phyloP scores from a whole-genome alignment of 2,888 invertebrate species.

The Agrenia bidenticulata region DNA sequence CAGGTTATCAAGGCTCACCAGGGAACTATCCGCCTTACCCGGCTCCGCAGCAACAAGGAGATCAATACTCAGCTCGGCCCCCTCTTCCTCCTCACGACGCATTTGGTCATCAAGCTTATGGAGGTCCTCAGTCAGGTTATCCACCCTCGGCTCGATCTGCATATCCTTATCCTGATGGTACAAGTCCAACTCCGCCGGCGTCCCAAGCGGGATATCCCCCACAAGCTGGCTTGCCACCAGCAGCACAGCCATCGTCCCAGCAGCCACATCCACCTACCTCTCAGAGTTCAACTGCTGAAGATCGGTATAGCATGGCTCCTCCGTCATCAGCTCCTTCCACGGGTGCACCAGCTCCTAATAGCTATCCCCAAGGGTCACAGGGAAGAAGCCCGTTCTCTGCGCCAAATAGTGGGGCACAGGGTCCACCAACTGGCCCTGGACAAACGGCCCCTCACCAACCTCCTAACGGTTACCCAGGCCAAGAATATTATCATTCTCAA shows the following conservation, averaged over 20 bases:
- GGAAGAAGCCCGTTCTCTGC: constrained; percentile 49
- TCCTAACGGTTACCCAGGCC: constrained; percentile 54
- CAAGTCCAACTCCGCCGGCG: constrained; percentile 26
- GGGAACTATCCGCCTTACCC: constrained; percentile 60
- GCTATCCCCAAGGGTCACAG: background rate
- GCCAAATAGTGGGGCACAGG: constrained; percentile 36
- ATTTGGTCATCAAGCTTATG: constrained; percentile 34
- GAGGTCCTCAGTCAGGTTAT: constrained; percentile 56
- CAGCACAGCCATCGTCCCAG: constrained; percentile 49
- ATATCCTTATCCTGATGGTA: constrained; percentile 16
- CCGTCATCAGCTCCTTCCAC: constrained; percentile 31
- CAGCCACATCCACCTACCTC: constrained; percentile 53
- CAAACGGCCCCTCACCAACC: constrained; percentile 38
- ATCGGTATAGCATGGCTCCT: constrained; percentile 37
- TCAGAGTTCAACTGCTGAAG: constrained; percentile 35
- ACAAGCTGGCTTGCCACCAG: constrained; percentile 47
- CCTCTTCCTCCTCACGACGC: constrained; percentile 52
- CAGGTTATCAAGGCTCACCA: constrained; percentile 58
- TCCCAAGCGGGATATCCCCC: constrained; percentile 18
- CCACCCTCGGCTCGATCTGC: constrained; percentile 54
- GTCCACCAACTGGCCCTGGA: constrained; percentile 58
- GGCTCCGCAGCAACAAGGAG: constrained; percentile 50
- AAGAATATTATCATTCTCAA: constrained; percentile 60
- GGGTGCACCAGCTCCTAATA: constrained; percentile 16
- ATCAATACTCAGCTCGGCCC: constrained; percentile 58